These are phyloP conservation scores for Sminthurinus signatus DNA, from an alignment of 1,140 invertebrate species.

Conservation along the genomic window DNA sequence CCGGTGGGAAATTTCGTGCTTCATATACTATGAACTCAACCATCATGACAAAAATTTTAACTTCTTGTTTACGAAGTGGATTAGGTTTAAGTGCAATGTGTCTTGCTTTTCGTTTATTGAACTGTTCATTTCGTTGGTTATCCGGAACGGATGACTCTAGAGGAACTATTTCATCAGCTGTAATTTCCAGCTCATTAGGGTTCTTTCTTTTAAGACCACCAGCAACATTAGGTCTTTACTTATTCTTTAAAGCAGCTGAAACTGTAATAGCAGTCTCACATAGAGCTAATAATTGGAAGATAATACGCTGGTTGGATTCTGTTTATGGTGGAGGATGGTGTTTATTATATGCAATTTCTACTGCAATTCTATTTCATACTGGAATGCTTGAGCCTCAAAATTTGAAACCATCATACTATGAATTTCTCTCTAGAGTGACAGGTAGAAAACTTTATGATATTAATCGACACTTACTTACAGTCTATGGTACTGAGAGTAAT, in stretches of 20 bases:
- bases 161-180: conserved; percentile 29
- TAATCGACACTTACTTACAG: conserved; percentile 32
- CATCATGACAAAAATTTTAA: neutral
- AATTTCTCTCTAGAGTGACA: conserved; percentile 67
- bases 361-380: conserved; percentile 70
- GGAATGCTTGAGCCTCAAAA: conserved; percentile 71
- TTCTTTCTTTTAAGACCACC: conserved; percentile 36
- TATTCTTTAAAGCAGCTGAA: conserved; percentile 39
- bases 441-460: conserved; percentile 51
- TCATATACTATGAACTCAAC: neutral
- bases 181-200: conserved; percentile 34
- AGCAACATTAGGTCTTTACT: conserved; percentile 32
- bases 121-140: conserved; percentile 40
- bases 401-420: conserved; percentile 73
- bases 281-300: conserved; percentile 35
- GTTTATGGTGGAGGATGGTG: conserved; percentile 38
- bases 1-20: no score
- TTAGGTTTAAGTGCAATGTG: conserved; percentile 35
- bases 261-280: conserved; percentile 34
- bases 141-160: conserved; percentile 33
- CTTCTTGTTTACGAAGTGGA: conserved; percentile 28
- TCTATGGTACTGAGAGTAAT: conserved; percentile 31
- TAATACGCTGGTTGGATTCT: conserved; percentile 32
- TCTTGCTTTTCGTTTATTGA: conserved; percentile 34
- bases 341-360: conserved; percentile 70